Conservation (phyloP, 2,113 vertebrate genomes). For the Camarhynchus parvulus region DNA sequence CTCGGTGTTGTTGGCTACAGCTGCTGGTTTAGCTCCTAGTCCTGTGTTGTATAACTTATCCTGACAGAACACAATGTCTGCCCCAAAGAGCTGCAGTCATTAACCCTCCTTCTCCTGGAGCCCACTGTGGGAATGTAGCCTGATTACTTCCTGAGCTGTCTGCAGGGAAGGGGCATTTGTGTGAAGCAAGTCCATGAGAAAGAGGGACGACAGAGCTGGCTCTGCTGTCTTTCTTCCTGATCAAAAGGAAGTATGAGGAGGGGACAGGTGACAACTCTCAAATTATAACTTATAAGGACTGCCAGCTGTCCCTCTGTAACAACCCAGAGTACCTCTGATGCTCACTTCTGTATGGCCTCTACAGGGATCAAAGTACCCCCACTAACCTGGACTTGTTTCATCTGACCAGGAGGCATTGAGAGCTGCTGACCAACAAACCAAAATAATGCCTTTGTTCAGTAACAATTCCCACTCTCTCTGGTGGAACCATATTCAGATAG, state of each 20-base stretch:
- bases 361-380: background rate
- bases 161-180: background rate
- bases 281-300: background rate
- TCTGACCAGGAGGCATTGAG: background rate
- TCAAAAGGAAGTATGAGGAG: background rate
- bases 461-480: constrained; percentile 26
- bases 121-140: background rate
- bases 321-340: background rate
- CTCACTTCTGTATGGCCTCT: background rate
- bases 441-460: constrained; percentile 20
- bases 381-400: background rate
- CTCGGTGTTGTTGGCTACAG: background rate
- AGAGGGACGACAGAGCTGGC: background rate
- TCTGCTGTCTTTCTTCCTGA: background rate
- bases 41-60: background rate
- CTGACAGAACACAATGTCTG: background rate
- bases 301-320: background rate
- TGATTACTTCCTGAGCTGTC: background rate
- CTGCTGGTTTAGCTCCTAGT: background rate
- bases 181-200: background rate
- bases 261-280: background rate
- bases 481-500: constrained; percentile 23
- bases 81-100: background rate
- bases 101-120: background rate
- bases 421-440: background rate